Evolutionary conservation across 2,113 vertebrate genomes (phyloP).

Genomic region (Labeo catla): DNA sequence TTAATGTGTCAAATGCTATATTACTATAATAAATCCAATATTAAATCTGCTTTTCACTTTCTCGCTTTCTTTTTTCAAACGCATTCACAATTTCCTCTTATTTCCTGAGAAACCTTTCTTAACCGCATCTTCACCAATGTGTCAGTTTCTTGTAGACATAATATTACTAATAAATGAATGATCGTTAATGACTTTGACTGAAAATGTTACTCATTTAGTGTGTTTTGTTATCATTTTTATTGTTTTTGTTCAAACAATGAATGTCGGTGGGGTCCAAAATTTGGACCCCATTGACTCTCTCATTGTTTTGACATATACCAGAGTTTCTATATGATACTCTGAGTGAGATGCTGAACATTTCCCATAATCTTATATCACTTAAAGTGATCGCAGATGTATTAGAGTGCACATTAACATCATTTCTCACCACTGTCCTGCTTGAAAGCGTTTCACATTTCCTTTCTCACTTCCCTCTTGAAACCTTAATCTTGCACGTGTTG

Average conservation of each 20-base stretch:
- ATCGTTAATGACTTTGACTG: not conserved
- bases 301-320: not conserved
- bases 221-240: not conserved
- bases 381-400: not conserved
- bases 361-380: not conserved
- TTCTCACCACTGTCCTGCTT: not conserved
- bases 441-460: conserved; percentile 7
- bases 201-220: not conserved
- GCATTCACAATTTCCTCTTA: not conserved
- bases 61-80: not conserved
- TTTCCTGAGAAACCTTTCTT: not conserved
- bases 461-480: conserved; percentile 15
- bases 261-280: not conserved
- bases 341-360: conserved; percentile 8
- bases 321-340: not conserved
- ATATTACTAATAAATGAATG: not conserved
- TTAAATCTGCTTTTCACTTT: not conserved
- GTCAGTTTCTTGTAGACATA: not conserved
- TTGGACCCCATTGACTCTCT: not conserved
- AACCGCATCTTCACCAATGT: not conserved
- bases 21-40: not conserved
- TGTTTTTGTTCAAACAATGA: not conserved
- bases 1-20: no score
- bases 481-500: not conserved
- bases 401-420: conserved; percentile 29